phyloP scores from a whole-genome alignment of 2,888 invertebrate species.

The Gymnosoma rotundatum region DNA sequence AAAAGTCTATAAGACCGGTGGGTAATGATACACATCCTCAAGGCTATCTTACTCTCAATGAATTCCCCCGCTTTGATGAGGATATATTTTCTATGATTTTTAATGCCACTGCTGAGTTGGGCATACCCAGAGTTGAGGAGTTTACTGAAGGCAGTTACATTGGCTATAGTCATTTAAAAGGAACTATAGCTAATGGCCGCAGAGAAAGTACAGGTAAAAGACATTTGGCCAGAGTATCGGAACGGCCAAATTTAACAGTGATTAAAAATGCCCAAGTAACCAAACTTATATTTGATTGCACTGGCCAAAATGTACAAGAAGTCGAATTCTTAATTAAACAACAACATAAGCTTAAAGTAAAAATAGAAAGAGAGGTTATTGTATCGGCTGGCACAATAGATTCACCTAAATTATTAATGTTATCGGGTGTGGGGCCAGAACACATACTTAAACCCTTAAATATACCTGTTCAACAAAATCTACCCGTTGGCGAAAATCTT shows the following conservation, averaged over 20 bases:
- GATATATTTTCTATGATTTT: constrained; percentile 77
- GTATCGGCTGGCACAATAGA: constrained; percentile 79
- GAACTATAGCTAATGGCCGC: constrained; percentile 85
- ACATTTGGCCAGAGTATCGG: constrained; percentile 84
- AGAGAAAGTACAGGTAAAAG: constrained; percentile 90
- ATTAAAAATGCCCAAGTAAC: constrained; percentile 84
- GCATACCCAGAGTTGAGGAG: constrained; percentile 79
- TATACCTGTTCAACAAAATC: constrained; percentile 73
- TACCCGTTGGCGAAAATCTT: constrained; percentile 87
- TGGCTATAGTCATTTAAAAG: constrained; percentile 83
- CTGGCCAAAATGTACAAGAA: constrained; percentile 81
- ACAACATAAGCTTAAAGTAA: constrained; percentile 71
- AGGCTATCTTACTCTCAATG: constrained; percentile 82
- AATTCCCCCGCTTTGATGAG: constrained; percentile 75
- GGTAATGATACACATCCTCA: constrained; percentile 73
- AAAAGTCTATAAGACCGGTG: constrained; percentile 85
- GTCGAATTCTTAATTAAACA: constrained; percentile 83
- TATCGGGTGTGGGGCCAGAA: constrained; percentile 79
- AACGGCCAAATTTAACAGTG: constrained; percentile 84
- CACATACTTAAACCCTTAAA: constrained; percentile 73
- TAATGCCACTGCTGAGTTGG: constrained; percentile 83
- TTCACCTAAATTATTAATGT: constrained; percentile 79
- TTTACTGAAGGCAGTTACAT: constrained; percentile 81
- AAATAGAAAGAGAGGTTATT: constrained; percentile 76
- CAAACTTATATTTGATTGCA: constrained; percentile 83